These are phyloP conservation scores for Mystacornis crossleyi DNA, from an alignment of 2,113 vertebrate species.

Conservation along the genomic window DNA sequence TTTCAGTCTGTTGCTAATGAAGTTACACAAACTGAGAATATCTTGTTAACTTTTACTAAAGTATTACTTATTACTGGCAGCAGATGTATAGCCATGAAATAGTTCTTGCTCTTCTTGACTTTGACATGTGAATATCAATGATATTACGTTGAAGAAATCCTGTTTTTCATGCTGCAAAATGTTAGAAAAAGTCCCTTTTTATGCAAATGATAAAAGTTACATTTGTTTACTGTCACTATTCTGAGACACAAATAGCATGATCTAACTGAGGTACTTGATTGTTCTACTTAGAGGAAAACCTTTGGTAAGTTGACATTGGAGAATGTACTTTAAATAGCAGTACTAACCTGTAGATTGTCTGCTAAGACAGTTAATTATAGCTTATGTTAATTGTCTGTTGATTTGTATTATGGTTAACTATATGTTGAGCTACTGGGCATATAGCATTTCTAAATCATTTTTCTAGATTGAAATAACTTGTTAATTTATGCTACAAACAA, in stretches of 20 bases:
- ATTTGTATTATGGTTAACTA: neutral
- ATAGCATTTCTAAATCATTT: too few relatives aligned
- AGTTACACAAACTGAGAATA: accelerated
- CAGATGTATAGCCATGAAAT: accelerated
- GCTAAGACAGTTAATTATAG: neutral
- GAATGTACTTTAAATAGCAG: neutral
- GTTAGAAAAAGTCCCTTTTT: neutral
- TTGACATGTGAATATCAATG: neutral
- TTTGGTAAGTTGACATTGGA: neutral
- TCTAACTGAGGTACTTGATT: neutral
- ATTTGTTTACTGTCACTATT: neutral
- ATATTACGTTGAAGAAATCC: neutral
- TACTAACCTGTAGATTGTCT: neutral
- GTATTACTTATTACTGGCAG: neutral
- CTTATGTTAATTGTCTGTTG: neutral
- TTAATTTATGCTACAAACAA: neutral
- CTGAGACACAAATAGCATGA: neutral
- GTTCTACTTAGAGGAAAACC: neutral
- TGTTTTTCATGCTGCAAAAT: neutral
- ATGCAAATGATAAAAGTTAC: neutral
- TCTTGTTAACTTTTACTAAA: too few relatives aligned
- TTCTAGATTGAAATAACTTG: neutral
- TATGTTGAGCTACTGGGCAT: neutral
- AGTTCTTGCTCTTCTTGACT: neutral
- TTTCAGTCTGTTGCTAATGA: neutral